Conservation (phyloP, 2,888 invertebrate genomes). For the Hirtodrosophila trivittata region DNA sequence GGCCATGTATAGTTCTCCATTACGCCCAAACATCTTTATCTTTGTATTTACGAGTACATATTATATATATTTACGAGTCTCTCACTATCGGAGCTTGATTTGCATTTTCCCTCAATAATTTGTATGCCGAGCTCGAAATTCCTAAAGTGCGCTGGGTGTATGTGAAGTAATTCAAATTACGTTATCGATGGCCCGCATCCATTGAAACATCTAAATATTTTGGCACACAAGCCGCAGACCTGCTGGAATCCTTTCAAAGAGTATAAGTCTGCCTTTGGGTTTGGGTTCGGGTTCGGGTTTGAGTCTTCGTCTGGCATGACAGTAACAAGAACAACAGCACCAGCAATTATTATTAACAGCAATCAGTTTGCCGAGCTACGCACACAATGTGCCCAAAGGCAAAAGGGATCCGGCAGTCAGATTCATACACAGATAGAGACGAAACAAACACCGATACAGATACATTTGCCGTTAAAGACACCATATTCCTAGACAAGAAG, state of each 20-base stretch:
- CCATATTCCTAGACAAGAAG: slow-evolving; percentile 11
- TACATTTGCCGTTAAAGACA: slow-evolving; percentile 15
- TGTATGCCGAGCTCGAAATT: slow-evolving; percentile 1
- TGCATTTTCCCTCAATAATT: background rate
- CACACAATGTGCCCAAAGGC: slow-evolving; percentile 32
- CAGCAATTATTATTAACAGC: slow-evolving; percentile 61
- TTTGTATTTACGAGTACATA: no score
- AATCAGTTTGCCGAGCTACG: slow-evolving; percentile 55
- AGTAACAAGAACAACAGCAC: slow-evolving; percentile 21
- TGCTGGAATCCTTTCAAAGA: background rate
- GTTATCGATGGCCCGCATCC: slow-evolving; percentile 11
- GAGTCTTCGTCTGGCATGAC: slow-evolving; percentile 14
- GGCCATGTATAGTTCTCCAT: no score
- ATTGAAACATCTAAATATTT: slow-evolving; percentile 12
- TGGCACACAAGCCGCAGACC: slow-evolving; percentile 4
- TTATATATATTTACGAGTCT: no score
- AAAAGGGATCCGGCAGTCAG: slow-evolving; percentile 24
- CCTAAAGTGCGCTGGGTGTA: slow-evolving; percentile 2
- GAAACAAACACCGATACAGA: no score
- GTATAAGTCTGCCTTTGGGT: no score
- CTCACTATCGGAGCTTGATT: no score
- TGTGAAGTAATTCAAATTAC: slow-evolving; percentile 8
- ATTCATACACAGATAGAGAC: slow-evolving; percentile 18
- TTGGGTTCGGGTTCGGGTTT: no score
- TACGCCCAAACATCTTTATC: no score